Evolutionary conservation across 2,888 invertebrate species (phyloP).

Genomic region (Meta bourneti): DNA sequence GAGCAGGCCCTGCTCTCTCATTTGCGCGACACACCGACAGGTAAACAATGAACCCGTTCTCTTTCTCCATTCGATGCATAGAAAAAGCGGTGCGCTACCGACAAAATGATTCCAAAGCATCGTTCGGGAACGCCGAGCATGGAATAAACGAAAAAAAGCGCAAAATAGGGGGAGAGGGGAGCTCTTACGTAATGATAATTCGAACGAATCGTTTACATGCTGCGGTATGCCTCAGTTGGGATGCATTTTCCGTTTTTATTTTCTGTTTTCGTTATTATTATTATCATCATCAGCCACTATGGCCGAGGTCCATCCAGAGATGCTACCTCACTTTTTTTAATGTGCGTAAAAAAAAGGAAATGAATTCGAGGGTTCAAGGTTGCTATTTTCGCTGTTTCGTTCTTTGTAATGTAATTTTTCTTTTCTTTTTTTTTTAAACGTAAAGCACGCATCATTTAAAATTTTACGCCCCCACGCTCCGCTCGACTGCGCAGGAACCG

Average conservation of each 20-base stretch:
- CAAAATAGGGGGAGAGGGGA: background rate
- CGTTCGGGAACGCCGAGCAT: slow-evolving; percentile 55
- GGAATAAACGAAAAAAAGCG: slow-evolving; percentile 30
- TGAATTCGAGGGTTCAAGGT: slow-evolving; percentile 24
- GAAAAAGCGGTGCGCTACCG: slow-evolving; percentile 63
- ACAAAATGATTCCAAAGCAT: slow-evolving; percentile 66
- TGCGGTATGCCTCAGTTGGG: background rate
- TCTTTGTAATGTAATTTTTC: no score
- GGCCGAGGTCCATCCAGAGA: background rate
- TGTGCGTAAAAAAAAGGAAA: background rate
- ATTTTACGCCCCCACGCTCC: slow-evolving; percentile 14
- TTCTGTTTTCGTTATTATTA: slow-evolving; percentile 29
- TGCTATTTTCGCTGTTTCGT: background rate
- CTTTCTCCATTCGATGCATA: slow-evolving; percentile 16
- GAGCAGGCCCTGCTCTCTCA: background rate
- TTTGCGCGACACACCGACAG: slow-evolving; percentile 11
- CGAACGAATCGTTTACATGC: slow-evolving; percentile 68
- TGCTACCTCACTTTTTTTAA: background rate
- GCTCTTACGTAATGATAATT: slow-evolving; percentile 64
- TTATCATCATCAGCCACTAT: background rate
- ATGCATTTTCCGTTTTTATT: background rate
- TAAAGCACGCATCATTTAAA: slow-evolving; percentile 42
- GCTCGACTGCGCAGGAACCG: background rate
- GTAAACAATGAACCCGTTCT: slow-evolving; percentile 21
- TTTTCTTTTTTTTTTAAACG: slow-evolving; percentile 3